Conservation (phyloP, 2,113 vertebrate genomes). For the Sturnus vulgaris region DNA sequence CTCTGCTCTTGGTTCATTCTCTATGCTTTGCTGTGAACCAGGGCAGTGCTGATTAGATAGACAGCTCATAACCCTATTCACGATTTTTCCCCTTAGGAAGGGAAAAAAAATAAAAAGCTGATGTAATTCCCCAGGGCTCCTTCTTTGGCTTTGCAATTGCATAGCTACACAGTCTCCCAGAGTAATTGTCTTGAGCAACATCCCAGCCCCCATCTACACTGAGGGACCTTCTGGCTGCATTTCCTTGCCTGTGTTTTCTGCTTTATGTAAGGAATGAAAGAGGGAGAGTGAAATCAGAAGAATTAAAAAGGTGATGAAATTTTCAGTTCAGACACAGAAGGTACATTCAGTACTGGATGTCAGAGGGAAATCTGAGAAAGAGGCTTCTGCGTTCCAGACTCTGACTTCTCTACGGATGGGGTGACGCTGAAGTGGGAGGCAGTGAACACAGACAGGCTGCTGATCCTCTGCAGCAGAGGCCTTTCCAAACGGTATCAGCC, state of each 20-base stretch:
- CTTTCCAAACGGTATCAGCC: neutral
- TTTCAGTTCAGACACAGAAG: conserved; percentile 37
- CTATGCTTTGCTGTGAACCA: neutral
- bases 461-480: conserved; percentile 25
- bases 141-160: conserved; percentile 7
- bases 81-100: neutral
- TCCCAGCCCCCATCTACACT: neutral
- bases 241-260: neutral
- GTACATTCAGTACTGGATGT: conserved; percentile 35
- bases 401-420: conserved; percentile 18
- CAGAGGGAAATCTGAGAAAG: conserved; percentile 36
- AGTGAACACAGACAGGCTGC: neutral
- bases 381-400: conserved; percentile 9
- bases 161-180: conserved; percentile 16
- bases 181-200: conserved; percentile 16
- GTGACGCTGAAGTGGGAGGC: conserved; percentile 28
- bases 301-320: conserved; percentile 45
- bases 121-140: conserved; percentile 35
- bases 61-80: neutral
- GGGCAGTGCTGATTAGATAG: neutral
- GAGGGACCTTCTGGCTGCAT: conserved; percentile 17
- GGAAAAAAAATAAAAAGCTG: neutral
- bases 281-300: neutral
- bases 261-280: neutral
- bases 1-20: neutral